Evolutionary conservation across 2,888 invertebrate species (phyloP).

Genomic region (Scaptodrosophila latifasciaeformis): DNA sequence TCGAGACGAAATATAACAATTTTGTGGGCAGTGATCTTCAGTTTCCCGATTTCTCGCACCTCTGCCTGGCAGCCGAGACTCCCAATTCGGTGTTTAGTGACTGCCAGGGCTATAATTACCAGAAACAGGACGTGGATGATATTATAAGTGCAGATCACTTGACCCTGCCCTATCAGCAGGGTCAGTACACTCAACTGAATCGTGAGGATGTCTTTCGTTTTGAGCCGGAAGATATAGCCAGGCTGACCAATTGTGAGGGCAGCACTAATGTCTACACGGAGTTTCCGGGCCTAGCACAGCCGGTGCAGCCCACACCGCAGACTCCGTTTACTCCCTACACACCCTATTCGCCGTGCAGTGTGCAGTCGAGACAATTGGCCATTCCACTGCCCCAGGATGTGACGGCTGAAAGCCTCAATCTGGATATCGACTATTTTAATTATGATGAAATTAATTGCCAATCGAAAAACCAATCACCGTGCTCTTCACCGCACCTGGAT

Average conservation of each 20-base stretch:
- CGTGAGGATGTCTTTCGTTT: constrained; percentile 74
- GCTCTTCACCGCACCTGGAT: constrained; percentile 74
- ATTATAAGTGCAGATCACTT: too few species aligned
- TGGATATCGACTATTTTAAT: constrained; percentile 75
- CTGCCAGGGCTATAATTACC: constrained; percentile 29
- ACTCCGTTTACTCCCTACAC: constrained; percentile 49
- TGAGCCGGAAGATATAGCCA: constrained; percentile 75
- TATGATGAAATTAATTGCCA: constrained; percentile 76
- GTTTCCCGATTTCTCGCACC: constrained; percentile 69
- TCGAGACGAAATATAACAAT: constrained; percentile 28
- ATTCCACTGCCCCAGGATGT: background rate
- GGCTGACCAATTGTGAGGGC: constrained; percentile 53
- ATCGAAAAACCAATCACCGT: constrained; percentile 75
- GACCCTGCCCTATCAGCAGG: constrained; percentile 62
- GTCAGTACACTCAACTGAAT: constrained; percentile 57
- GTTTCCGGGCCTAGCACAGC: constrained; percentile 30
- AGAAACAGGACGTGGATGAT: constrained; percentile 37
- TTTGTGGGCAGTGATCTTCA: constrained; percentile 60
- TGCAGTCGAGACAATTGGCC: constrained; percentile 13
- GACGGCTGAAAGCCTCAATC: constrained; percentile 44
- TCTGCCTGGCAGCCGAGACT: constrained; percentile 69
- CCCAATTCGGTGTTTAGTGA: constrained; percentile 73
- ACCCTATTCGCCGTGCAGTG: constrained; percentile 52
- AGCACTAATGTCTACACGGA: constrained; percentile 25
- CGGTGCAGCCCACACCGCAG: constrained; percentile 42